Conservation (phyloP, 2,888 invertebrate genomes). For the Tetanocera ferruginea region DNA sequence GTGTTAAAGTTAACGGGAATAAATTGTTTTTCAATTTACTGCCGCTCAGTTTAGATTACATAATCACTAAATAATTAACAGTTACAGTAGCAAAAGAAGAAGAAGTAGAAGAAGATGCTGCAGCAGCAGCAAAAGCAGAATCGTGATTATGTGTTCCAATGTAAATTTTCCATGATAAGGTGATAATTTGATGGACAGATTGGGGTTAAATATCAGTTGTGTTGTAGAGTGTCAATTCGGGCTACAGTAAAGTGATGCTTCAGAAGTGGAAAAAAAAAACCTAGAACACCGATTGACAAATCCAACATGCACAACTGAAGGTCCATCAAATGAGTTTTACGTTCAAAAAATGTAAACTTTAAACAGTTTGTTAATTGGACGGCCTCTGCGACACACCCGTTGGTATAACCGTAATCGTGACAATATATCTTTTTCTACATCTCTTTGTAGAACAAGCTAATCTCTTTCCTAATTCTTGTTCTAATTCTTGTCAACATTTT, state of each 20-base stretch:
- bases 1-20: constrained; percentile 40
- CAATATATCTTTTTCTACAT: too few relatives aligned
- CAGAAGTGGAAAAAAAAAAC: too few relatives aligned
- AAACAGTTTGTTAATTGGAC: too few relatives aligned
- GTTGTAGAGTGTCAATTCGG: neutral
- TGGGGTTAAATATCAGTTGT: constrained; percentile 62
- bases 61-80: constrained; percentile 24
- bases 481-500: too few relatives aligned
- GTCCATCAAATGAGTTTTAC: neutral
- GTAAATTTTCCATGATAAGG: neutral
- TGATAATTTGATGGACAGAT: constrained; percentile 59
- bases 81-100: neutral
- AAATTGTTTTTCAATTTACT: constrained; percentile 42
- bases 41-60: constrained; percentile 38
- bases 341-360: too few relatives aligned
- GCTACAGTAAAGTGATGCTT: neutral
- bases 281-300: neutral
- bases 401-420: too few relatives aligned
- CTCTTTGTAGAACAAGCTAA: too few relatives aligned
- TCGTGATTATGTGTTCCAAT: too few relatives aligned
- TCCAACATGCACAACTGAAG: neutral
- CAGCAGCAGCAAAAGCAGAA: too few relatives aligned
- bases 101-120: neutral
- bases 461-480: too few relatives aligned
- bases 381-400: too few relatives aligned